Percentiles rank a stretch among this genome's conserved stretches.
phyloP scores from a whole-genome alignment of 2,797 vertebrate species.

The Pteropus rufus region DNA sequence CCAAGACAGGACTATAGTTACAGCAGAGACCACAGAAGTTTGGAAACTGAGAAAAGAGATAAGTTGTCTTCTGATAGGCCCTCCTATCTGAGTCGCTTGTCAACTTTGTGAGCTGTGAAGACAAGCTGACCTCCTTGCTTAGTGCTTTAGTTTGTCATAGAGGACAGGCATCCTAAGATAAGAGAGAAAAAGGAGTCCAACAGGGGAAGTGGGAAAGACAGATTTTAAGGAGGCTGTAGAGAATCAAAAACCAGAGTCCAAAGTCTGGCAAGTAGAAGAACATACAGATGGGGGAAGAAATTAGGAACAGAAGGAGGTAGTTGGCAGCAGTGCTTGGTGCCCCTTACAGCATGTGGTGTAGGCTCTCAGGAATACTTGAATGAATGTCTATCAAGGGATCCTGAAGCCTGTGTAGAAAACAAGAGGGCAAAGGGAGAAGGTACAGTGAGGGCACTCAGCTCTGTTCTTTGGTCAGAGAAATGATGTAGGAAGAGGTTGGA shows the following conservation, averaged over 20 bases:
- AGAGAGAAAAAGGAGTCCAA: background rate
- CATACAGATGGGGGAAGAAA: background rate
- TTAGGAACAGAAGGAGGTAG: background rate
- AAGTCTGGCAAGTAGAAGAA: background rate
- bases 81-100: background rate
- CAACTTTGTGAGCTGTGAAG: background rate
- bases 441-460: background rate
- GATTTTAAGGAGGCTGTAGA: background rate
- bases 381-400: background rate
- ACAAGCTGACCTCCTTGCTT: background rate
- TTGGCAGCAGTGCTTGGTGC: background rate
- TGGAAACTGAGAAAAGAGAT: background rate
- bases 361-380: background rate
- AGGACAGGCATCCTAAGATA: background rate
- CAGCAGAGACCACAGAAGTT: background rate
- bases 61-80: background rate
- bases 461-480: background rate
- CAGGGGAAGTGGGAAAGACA: background rate
- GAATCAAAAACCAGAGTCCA: background rate
- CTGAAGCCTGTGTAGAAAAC: background rate
- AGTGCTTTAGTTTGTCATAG: background rate
- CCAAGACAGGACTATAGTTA: background rate
- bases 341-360: rapidly evolving
- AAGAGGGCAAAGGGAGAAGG: background rate
- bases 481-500: background rate